Base-by-base conservation (phyloP, 2,888 invertebrate species). In the Penaeus monodon region DNA sequence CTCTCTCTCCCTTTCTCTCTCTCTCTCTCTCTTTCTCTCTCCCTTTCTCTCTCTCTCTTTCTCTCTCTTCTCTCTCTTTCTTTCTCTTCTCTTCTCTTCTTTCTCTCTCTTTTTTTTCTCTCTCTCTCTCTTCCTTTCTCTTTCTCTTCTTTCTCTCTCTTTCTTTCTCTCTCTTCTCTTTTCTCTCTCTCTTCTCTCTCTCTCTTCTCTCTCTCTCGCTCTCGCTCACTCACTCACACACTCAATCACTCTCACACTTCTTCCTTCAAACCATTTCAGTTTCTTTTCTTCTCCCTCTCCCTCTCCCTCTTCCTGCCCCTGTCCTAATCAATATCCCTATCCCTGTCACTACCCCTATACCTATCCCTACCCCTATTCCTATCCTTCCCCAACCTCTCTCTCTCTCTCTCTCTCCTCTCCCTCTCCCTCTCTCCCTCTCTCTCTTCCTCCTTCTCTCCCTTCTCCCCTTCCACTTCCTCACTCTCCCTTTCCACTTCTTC, bases 251-350 rank as follows among this genome's bases (percentile, higher is more conserved):
- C 68, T 44, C 49, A 49, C 70, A 10, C n/a, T 10, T 49, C 70
- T 29, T 24, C 33, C 33, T 33, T 57, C n/a, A 20, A n/a, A n/a
- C n/a, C n/a, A n/a, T n/a, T n/a, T n/a, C n/a, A n/a, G n/a, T 3
- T 3, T 33, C 33, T 3, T 33, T 33, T 3, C 3, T 3, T 33
- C 33, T 33, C 33, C 33, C 3, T 33, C 33, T 33, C 3, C 33
- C 3, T 3, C 3, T 3, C 3, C 3, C 33, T 33, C 33, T 33
- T 3, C 3, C 33, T 33, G 2, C 3, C 33, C 3, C 33, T 3
- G 2, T 3, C 3, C 33, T 33, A 1, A 3, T 3, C 3, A 33
- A 2, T 3, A 1, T 3, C 33, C 3, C 33, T 33, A 1, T 3
- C 33, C 3, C 33, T 33, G 2, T 3, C 33, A 2, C 33, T 33